Evolutionary conservation across 2,113 vertebrate genomes (phyloP).

Genomic region (Diphyllodes magnificus): DNA sequence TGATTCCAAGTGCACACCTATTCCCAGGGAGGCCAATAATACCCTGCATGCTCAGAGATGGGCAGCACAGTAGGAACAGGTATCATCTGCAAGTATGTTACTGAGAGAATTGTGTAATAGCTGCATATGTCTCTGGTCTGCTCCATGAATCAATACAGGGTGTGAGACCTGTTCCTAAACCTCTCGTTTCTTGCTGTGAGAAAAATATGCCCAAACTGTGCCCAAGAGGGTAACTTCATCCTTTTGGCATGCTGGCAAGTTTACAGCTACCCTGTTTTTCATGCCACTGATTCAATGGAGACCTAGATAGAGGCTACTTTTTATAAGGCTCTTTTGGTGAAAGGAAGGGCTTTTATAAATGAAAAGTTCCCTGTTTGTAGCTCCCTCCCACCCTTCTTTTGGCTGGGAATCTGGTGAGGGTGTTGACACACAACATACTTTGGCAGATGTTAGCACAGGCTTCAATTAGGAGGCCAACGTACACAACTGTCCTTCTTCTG

Average conservation of each 20-base stretch:
- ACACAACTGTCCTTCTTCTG: constrained; percentile 35
- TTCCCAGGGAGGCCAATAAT: background rate
- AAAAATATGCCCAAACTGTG: background rate
- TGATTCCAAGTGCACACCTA: background rate
- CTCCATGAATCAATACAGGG: background rate
- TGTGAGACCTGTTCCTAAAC: background rate
- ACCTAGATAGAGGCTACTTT: constrained; percentile 14
- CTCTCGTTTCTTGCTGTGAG: background rate
- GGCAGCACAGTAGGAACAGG: background rate
- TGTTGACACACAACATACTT: constrained; percentile 59
- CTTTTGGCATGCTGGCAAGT: background rate
- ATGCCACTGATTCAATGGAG: background rate
- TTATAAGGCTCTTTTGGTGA: background rate
- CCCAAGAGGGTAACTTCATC: background rate
- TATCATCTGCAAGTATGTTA: background rate
- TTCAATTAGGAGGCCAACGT: constrained; percentile 10
- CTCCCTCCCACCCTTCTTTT: background rate
- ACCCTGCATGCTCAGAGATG: background rate
- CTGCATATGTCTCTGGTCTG: background rate
- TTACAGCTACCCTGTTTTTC: background rate
- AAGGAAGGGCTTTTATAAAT: constrained; percentile 28
- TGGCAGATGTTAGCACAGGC: constrained; percentile 51
- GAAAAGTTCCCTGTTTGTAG: constrained; percentile 37
- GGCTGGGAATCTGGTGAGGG: constrained; percentile 21
- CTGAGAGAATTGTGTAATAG: background rate